Evolutionary conservation across 2,113 vertebrate genomes (phyloP), one percentile per base, ranked within the genome.

Genomic region (Cricetomys ansorgei): DNA sequence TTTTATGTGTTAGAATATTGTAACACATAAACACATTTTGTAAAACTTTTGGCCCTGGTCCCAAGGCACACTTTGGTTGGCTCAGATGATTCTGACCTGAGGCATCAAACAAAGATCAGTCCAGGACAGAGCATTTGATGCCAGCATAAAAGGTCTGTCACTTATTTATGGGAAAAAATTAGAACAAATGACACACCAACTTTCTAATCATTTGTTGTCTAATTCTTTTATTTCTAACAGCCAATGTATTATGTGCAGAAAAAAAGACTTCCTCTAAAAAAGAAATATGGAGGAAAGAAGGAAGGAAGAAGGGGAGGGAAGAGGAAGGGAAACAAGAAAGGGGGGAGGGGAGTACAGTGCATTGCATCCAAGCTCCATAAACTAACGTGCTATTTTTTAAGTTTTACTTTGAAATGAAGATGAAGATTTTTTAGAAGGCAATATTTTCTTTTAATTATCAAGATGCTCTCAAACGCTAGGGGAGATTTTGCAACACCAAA

Each of bases 391-490:
- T 12, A 40, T 62, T 76, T 90, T 79, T 81, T 81, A 37, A 73
- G 64, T 67, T 94, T 92, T 94, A 53, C 75, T 95, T 96, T 97
- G 70, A 97, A 97, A 96, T 72, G 83, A 96, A 95, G 85, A 59
- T 91, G 65, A 45, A 76, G 40, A 81, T 93, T 97, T 96, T 97
- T 97, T 85, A 81, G 50, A 69, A 96, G 70, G 55, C 75, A 92
- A 67, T 97, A 81, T 96, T 97, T 96, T 94, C 90, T 92, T 97
- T 93, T 97, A 96, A 97, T 96, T 96, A 96, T 94, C 93, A 93
- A 96, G 90, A 96, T 88, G 86, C 92, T 95, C 62, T 91, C 65
- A 96, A 92, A 96, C 94, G 94, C 90, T 90, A 96, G 64, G 92
- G 91, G 67, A 97, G 76, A 93, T 86, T 96, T 88, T 95, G 81